phyloP scores from a whole-genome alignment of 64 coral and sea anemone genomes.

The Acropora yongei region DNA sequence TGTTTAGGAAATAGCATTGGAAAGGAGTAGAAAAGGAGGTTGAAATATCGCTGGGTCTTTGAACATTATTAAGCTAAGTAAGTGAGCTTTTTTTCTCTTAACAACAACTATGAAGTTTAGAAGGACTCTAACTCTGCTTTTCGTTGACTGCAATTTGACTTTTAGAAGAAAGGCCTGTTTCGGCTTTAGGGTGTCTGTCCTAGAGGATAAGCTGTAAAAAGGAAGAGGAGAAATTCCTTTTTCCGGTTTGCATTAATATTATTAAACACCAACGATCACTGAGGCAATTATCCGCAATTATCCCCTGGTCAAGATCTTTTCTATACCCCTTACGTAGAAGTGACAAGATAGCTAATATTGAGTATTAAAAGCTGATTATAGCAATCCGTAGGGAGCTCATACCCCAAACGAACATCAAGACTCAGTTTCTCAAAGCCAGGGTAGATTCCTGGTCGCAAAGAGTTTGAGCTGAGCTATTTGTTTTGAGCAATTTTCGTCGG shows the following conservation, averaged over 20 bases:
- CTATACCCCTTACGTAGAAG: constrained; percentile 32
- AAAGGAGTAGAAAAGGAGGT: no score
- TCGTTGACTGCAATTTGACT: no score
- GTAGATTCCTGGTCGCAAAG: background rate
- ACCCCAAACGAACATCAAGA: background rate
- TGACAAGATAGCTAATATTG: background rate
- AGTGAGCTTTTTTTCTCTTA: no score
- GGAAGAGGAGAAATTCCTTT: background rate
- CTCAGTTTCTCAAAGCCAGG: background rate
- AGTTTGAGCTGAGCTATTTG: background rate
- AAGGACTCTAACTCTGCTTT: no score
- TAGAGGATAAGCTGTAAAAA: background rate
- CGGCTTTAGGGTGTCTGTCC: no score
- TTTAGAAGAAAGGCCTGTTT: no score
- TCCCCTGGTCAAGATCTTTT: background rate
- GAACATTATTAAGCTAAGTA: no score
- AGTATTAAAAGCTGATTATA: constrained; percentile 7
- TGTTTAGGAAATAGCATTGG: no score
- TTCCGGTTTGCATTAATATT: background rate
- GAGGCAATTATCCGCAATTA: constrained; percentile 44
- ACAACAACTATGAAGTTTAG: no score
- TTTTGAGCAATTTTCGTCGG: no score
- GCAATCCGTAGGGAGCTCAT: background rate
- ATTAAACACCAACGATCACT: constrained; percentile 18
- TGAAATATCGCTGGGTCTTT: no score